Evolutionary conservation across 2,888 invertebrate genomes (phyloP).

Genomic region (Epiblema foenella): DNA sequence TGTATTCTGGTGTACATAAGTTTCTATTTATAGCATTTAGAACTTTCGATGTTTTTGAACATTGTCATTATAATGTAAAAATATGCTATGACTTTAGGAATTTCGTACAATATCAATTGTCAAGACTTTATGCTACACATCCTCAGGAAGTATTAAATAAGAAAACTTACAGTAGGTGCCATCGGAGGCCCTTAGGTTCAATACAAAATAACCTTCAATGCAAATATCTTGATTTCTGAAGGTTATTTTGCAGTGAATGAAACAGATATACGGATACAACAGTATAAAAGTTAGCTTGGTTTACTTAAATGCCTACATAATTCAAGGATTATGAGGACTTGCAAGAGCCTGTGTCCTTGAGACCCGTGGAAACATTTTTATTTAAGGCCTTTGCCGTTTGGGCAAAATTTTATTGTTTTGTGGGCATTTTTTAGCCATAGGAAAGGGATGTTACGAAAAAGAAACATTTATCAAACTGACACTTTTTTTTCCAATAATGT

Average conservation of each 20-base stretch:
- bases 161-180: neutral
- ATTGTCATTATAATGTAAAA: too few relatives aligned
- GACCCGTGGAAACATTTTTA: neutral
- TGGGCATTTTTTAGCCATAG: too few relatives aligned
- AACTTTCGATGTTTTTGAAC: too few relatives aligned
- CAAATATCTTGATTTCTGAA: conserved; percentile 21
- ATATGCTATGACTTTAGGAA: too few relatives aligned
- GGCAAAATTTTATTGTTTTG: too few relatives aligned
- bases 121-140: neutral
- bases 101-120: too few relatives aligned
- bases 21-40: too few relatives aligned
- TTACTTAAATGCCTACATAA: conserved; percentile 38
- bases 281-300: conserved; percentile 22
- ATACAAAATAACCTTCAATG: too few relatives aligned
- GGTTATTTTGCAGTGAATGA: conserved; percentile 31
- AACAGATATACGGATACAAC: conserved; percentile 26
- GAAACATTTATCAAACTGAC: conserved; percentile 9
- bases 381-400: neutral
- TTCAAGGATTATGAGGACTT: conserved; percentile 13
- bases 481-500: conserved; percentile 32
- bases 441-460: neutral
- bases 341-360: neutral
- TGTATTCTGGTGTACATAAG: too few relatives aligned
- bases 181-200: too few relatives aligned
- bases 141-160: neutral